Base-by-base conservation (phyloP, 2,888 invertebrate genomes). In the Teleogryllus oceanicus region DNA sequence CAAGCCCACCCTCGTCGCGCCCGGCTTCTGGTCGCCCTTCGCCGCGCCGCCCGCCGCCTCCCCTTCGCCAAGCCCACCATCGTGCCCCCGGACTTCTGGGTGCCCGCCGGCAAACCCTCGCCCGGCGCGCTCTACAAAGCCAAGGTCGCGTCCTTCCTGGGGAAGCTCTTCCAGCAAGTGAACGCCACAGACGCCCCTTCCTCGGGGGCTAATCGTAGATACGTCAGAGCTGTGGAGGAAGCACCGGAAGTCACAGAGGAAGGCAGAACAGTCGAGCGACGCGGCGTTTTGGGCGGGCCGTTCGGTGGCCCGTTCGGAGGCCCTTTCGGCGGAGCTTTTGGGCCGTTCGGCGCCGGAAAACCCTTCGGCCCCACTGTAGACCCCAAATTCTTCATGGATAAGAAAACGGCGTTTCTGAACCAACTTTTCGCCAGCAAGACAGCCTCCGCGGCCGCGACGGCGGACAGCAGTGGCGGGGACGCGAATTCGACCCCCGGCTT, bases 91-190 rank as follows among this genome's bases (percentile, higher is more conserved):
- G 84, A 85, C 16, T 84, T 85, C 76, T 86, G 85, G 84, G 83
- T 83, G 2, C 80, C 85, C 79, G 84, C 62, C 62, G n/a, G 62
- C n/a, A 74, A 77, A 5, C 78, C 85, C 2, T 84, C 81, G 13
- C 85, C 87, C 12, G 83, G 82, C n/a, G 85, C 85, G 37, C 50
- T 77, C 74, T 87, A 87, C 78, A 84, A 83, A 11, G 80, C 83
- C 11, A 87, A 87, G 80, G 85, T 87, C 2, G 83, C 83, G 0
- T 80, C 81, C 0, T 87, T 86, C 74, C 81, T 87, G 37, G 84
- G 84, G 18, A 86, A 86, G 81, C 81, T 87, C 3, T 85, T 87
- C 50, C 62, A 62, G n/a, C 62, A 62, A 12, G 16, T 12, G 16
- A 62, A 62, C 16, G 62, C 62, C 16, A 62, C 62, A 1, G n/a